Evolutionary conservation across 2,888 invertebrate species (phyloP).

Genomic region (Sympetrum striolatum): DNA sequence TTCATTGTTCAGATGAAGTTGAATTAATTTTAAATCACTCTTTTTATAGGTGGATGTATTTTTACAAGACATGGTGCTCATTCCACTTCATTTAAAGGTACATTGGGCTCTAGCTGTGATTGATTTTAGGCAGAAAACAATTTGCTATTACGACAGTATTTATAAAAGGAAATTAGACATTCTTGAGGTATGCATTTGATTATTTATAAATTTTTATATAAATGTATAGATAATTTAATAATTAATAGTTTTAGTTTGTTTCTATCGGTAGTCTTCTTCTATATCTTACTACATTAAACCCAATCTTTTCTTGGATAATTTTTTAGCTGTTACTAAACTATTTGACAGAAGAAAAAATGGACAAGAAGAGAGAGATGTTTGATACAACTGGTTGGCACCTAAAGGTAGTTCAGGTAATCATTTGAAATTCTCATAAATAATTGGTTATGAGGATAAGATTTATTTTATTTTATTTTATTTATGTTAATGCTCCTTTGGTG

Average conservation of each 20-base stretch:
- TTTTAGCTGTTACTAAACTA: slow-evolving; percentile 73
- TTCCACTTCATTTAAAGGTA: slow-evolving; percentile 92
- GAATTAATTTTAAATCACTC: slow-evolving; percentile 36
- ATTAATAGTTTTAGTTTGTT: background rate
- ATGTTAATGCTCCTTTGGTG: too few relatives aligned
- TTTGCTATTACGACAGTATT: slow-evolving; percentile 94
- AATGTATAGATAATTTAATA: background rate
- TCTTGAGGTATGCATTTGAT: slow-evolving; percentile 58
- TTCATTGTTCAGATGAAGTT: too few relatives aligned
- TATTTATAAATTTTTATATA: too few relatives aligned
- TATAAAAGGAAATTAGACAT: slow-evolving; percentile 79
- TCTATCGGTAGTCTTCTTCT: background rate
- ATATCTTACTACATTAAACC: background rate
- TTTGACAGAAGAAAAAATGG: slow-evolving; percentile 81
- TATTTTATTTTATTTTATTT: too few relatives aligned
- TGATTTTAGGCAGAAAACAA: slow-evolving; percentile 75
- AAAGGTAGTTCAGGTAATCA: slow-evolving; percentile 67
- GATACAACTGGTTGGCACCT: slow-evolving; percentile 74
- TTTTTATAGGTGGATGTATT: slow-evolving; percentile 78
- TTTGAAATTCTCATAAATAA: too few relatives aligned
- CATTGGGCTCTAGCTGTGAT: slow-evolving; percentile 97
- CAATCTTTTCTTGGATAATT: slow-evolving; percentile 37
- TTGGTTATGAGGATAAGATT: too few relatives aligned
- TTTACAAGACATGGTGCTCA: slow-evolving; percentile 79
- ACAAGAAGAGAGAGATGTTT: slow-evolving; percentile 81